Evolutionary conservation across 2,797 vertebrate species (phyloP).

Genomic region (Anas bernieri): DNA sequence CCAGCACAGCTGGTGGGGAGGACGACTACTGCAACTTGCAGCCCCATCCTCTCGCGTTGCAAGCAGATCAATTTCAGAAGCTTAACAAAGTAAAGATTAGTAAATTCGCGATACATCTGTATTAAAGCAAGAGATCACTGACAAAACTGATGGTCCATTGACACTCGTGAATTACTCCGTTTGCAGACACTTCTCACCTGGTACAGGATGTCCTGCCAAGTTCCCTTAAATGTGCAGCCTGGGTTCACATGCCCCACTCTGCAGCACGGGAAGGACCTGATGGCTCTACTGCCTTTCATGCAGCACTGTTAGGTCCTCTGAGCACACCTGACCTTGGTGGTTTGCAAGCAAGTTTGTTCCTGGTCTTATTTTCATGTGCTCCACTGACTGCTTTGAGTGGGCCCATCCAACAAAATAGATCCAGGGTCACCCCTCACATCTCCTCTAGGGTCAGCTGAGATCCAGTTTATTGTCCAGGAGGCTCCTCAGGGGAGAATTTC

Average conservation of each 20-base stretch:
- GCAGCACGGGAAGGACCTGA: too few relatives aligned
- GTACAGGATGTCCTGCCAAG: background rate
- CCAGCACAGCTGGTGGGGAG: background rate
- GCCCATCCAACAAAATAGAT: background rate
- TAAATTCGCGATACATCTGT: accelerated
- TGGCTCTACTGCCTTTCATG: background rate
- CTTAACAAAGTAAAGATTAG: background rate
- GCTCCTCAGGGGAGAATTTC: background rate
- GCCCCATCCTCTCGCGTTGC: accelerated
- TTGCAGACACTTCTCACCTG: background rate
- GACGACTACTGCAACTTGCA: background rate
- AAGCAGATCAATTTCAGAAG: background rate
- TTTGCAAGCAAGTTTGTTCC: background rate
- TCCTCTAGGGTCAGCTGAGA: background rate
- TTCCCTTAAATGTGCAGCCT: background rate
- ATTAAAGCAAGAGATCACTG: background rate
- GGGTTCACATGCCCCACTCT: background rate
- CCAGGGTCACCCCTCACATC: background rate
- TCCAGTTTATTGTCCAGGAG: background rate
- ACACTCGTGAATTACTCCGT: background rate
- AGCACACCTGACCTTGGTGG: background rate
- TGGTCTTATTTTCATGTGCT: background rate
- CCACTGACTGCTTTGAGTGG: background rate
- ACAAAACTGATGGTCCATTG: accelerated
- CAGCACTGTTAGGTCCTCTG: accelerated